Evolutionary conservation across 2,113 vertebrate genomes (phyloP).

Genomic region (Macquaria ambigua): DNA sequence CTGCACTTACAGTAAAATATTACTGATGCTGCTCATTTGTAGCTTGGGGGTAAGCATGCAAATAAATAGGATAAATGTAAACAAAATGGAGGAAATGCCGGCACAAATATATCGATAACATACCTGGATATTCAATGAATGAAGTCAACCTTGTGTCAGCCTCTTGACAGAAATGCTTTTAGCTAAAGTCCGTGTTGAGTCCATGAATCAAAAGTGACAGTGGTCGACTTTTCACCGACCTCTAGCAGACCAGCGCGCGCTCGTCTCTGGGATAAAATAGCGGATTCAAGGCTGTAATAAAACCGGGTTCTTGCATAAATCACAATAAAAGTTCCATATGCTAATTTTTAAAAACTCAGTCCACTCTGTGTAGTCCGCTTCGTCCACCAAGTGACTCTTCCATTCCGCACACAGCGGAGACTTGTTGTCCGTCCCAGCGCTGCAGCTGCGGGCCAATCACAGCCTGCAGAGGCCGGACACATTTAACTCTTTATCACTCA

Average conservation of each 20-base stretch:
- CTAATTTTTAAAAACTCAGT: neutral
- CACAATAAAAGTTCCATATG: neutral
- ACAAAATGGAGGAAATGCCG: neutral
- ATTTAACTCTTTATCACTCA: conserved; percentile 64
- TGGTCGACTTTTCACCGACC: conserved; percentile 54
- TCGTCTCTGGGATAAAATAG: conserved; percentile 16
- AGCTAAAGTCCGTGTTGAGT: conserved; percentile 64
- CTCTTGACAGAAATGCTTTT: conserved; percentile 52
- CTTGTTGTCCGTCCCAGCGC: conserved; percentile 67
- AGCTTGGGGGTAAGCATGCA: neutral
- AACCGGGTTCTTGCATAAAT: conserved; percentile 13
- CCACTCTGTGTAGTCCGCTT: conserved; percentile 18
- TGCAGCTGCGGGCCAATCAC: conserved; percentile 73
- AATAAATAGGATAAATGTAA: neutral
- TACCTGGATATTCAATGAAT: conserved; percentile 68
- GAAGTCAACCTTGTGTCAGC: conserved; percentile 59
- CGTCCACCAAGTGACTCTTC: conserved; percentile 63
- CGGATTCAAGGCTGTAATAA: neutral
- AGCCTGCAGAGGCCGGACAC: conserved; percentile 41
- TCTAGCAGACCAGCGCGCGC: conserved; percentile 24
- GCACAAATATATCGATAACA: neutral
- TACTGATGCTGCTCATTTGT: conserved; percentile 5
- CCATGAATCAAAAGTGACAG: conserved; percentile 76
- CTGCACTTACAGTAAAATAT: conserved; percentile 1
- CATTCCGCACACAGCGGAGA: conserved; percentile 49